phyloP scores from a whole-genome alignment of 2,113 vertebrate species.

The Saguinus midas region DNA sequence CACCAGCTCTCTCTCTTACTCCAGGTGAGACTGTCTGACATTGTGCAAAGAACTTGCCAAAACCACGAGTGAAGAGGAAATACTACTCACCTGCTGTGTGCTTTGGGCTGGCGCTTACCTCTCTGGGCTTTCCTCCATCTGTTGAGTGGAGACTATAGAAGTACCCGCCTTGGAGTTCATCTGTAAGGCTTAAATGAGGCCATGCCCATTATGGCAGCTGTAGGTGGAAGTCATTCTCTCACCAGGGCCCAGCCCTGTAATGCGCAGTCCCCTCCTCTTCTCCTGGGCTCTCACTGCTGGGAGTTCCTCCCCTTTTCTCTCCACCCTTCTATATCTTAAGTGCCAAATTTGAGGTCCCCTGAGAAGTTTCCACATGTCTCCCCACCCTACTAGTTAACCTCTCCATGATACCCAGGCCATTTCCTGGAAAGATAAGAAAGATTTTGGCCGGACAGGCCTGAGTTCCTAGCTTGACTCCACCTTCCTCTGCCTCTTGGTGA shows the following conservation, averaged over 20 bases:
- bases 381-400: not conserved
- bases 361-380: not conserved
- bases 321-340: not conserved
- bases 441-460: not conserved
- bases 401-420: not conserved
- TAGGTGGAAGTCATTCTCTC: not conserved
- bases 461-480: not conserved
- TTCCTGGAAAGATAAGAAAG: not conserved
- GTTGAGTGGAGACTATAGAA: too few relatives aligned
- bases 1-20: not conserved
- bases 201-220: not conserved
- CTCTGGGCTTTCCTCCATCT: not conserved
- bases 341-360: not conserved
- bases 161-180: not conserved
- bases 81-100: not conserved
- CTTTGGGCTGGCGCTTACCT: not conserved
- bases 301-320: not conserved
- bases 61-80: not conserved
- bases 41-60: not conserved
- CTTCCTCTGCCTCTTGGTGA: not conserved
- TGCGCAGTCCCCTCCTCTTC: not conserved
- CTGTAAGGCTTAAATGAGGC: not conserved
- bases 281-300: rapidly evolving
- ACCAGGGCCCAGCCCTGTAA: not conserved
- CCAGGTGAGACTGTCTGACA: not conserved